Percentiles rank a stretch among this genome's conserved stretches.
Evolutionary conservation across 2,888 invertebrate species (phyloP).

Genomic region (Aporophyla nigra): DNA sequence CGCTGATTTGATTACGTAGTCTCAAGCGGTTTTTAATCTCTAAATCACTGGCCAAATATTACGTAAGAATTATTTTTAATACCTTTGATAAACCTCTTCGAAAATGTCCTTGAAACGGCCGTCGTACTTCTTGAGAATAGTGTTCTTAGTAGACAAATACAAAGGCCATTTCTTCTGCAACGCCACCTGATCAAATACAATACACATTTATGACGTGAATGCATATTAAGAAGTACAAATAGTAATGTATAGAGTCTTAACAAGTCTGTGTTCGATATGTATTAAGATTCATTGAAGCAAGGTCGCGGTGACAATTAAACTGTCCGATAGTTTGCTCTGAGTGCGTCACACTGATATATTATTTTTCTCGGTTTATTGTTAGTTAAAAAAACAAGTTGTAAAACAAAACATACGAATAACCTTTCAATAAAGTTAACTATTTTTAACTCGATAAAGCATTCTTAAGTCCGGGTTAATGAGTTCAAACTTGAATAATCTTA

Average conservation of each 20-base stretch:
- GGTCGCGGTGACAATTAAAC: constrained; percentile 56
- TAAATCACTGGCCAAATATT: constrained; percentile 39
- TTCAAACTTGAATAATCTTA: constrained; percentile 21
- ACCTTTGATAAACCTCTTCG: constrained; percentile 96
- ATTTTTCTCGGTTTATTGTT: constrained; percentile 28
- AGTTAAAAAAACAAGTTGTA: constrained; percentile 29
- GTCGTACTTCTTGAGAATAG: constrained; percentile 96
- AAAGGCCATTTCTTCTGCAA: constrained; percentile 96
- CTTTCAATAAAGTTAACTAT: constrained; percentile 28
- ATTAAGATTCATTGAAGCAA: constrained; percentile 48
- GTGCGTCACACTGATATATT: constrained; percentile 49
- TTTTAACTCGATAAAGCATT: constrained; percentile 41
- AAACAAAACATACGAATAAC: constrained; percentile 30
- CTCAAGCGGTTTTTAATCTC: constrained; percentile 35
- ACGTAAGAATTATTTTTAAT: constrained; percentile 24
- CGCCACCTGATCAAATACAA: constrained; percentile 91
- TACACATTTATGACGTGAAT: constrained; percentile 28
- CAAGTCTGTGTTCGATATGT: constrained; percentile 31
- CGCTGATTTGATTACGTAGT: constrained; percentile 31
- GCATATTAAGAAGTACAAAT: constrained; percentile 30
- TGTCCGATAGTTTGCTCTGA: constrained; percentile 25
- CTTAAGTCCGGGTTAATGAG: constrained; percentile 37
- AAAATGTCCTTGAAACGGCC: constrained; percentile 98
- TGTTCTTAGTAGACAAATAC: constrained; percentile 98
- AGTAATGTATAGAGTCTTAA: constrained; percentile 21